Evolutionary conservation across 92 coral and sea anemone genomes (phyloP), one percentile per base, ranked within the genome.

Genomic region (Phymanthus crucifer): DNA sequence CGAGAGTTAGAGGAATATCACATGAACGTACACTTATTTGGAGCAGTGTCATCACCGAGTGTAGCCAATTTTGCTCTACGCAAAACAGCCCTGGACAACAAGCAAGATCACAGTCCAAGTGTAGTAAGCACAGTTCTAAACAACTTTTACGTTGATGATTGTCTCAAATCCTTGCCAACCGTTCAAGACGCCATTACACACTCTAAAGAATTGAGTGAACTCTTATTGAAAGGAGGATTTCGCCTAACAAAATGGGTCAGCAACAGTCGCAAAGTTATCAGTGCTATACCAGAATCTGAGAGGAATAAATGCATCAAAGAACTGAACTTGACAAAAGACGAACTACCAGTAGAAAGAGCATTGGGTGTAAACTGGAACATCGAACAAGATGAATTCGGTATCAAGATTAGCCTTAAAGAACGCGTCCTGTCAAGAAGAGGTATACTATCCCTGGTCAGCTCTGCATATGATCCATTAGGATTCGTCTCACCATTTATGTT

Each of bases 121-220:
- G 70, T 27, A 32, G 13, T 75, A 32, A 32, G 36, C 31, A 75
- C 79, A 19, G 69, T 75, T 1, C 47, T 19, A 9, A 54, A 66
- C 37, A 75, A 75, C 50, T 75, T 75, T 21, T 75, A 75, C 70
- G 79, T 75, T 18, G 79, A 75, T 18, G 50, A 75, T 29, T 75
- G 79, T 34, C 70, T 75, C 13, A 75, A 56, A 21, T 52, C 79
- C 4, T 18, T 35, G 11, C 70, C 79, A 27, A 75, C 79, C 6
- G 32, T 18, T 14, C 69, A 74, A 74, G 43, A 74, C 31, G 66
- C 78, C 6, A 27, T 74, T 27, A 27, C 18, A 17, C 56, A 47
- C 66, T n/a, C 37, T 1, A 74, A 50, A 29, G 78, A 74, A 26
- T 14, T 74, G 12, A 74, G 43, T 23, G 40, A 27, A 10, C 27